Evolutionary conservation across 2,113 vertebrate species (phyloP).

Genomic region (Cryptomyrus ogoouensis): DNA sequence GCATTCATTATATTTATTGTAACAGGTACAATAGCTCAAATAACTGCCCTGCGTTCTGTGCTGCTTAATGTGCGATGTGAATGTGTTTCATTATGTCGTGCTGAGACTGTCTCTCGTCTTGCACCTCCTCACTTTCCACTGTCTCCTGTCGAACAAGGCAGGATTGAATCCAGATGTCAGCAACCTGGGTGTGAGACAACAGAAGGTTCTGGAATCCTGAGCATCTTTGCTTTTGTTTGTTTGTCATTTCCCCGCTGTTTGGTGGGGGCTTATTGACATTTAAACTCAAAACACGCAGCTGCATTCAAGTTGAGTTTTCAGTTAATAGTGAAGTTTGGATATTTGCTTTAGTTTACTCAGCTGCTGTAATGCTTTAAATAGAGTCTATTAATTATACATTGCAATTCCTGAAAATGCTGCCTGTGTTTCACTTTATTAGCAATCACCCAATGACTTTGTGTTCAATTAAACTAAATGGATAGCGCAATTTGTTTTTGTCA

Average conservation of each 20-base stretch:
- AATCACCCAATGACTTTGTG: neutral
- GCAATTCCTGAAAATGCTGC: neutral
- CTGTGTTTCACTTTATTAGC: neutral
- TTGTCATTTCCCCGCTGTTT: neutral
- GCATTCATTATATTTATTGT: neutral
- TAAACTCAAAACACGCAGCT: neutral
- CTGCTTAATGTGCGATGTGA: neutral
- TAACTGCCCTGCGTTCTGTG: neutral
- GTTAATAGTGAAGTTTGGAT: neutral
- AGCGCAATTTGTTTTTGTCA: neutral
- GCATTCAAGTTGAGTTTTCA: neutral
- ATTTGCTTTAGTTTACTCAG: neutral
- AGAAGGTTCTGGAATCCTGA: neutral
- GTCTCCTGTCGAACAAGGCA: neutral
- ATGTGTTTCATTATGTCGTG: neutral
- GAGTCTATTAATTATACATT: neutral
- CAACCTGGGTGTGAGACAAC: neutral
- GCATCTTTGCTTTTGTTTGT: neutral
- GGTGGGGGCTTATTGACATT: too few species aligned
- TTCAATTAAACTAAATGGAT: slow-evolving; percentile 13
- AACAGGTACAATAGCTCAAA: neutral
- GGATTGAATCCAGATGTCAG: neutral
- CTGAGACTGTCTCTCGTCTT: neutral
- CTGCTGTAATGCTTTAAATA: neutral
- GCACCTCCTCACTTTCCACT: neutral